phyloP scores from a whole-genome alignment of 2,888 invertebrate species.

The Seira sanloemensis region DNA sequence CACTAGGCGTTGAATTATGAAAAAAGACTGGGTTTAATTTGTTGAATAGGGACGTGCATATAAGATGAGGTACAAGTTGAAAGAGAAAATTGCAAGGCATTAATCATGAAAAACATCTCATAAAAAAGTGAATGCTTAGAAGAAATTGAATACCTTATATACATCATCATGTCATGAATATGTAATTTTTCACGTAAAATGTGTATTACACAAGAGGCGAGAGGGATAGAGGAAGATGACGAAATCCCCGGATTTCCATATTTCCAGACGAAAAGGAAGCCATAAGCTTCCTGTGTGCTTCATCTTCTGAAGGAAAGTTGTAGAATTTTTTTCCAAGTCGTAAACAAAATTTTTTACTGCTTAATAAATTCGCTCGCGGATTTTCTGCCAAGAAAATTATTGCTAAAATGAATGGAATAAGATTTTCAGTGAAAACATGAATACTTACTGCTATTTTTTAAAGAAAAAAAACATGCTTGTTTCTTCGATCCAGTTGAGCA shows the following conservation, averaged over 20 bases:
- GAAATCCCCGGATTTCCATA: constrained; percentile 53
- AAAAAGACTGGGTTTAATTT: constrained; percentile 4
- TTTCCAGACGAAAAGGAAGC: constrained; percentile 40
- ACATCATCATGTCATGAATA: constrained; percentile 42
- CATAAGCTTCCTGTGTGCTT: constrained; percentile 32
- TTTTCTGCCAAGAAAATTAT: constrained; percentile 9
- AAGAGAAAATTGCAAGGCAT: constrained; percentile 1
- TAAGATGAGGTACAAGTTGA: neutral
- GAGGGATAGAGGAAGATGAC: too few species aligned
- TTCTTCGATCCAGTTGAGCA: constrained; percentile 7
- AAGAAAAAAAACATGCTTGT: too few species aligned
- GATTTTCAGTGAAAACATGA: neutral
- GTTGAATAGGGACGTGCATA: neutral
- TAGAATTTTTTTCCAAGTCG: constrained; percentile 7
- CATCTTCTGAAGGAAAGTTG: constrained; percentile 24
- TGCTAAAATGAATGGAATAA: neutral
- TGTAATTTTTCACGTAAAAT: constrained; percentile 33
- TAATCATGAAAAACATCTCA: neutral
- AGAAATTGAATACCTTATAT: constrained; percentile 7
- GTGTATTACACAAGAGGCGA: neutral
- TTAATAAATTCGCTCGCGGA: constrained; percentile 11
- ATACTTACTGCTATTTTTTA: neutral
- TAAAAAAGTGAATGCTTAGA: neutral
- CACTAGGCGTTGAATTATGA: neutral
- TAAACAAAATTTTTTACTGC: constrained; percentile 20